These are phyloP conservation scores for Cephus pygmeus DNA, from an alignment of 2,888 invertebrate genomes.

Conservation along the genomic window DNA sequence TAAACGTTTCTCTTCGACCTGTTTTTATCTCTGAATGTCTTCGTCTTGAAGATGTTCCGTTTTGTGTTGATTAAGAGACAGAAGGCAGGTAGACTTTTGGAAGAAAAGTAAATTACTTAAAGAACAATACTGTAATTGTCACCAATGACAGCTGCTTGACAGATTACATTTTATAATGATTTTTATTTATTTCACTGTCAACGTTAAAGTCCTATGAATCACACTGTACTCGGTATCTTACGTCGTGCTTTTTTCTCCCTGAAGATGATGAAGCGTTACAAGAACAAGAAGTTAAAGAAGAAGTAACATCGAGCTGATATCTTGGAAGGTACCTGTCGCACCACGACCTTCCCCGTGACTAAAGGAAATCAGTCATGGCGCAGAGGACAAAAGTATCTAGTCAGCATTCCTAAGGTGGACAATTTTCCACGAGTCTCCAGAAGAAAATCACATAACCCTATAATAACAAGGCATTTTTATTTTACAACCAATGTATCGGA, in stretches of 20 bases:
- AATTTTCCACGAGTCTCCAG: neutral
- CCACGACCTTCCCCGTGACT: slow-evolving; percentile 40
- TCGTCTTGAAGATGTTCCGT: neutral
- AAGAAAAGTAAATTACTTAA: neutral
- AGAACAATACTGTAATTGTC: neutral
- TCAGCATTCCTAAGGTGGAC: neutral
- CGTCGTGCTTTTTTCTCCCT: neutral
- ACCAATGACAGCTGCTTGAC: neutral
- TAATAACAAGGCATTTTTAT: neutral
- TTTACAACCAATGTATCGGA: neutral
- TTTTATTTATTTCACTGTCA: neutral
- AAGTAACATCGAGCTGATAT: slow-evolving; percentile 23
- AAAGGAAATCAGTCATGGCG: slow-evolving; percentile 35
- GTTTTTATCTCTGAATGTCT: neutral
- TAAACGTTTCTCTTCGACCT: neutral
- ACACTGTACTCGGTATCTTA: neutral
- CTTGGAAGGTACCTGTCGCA: slow-evolving; percentile 40
- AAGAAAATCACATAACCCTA: neutral
- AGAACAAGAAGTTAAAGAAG: slow-evolving; percentile 2
- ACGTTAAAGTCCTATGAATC: neutral
- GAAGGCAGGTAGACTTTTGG: neutral
- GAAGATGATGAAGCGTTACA: neutral
- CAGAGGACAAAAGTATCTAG: neutral
- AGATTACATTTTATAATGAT: neutral
- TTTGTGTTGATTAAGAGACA: neutral